phyloP scores from a whole-genome alignment of 2,797 vertebrate species.

The Acipenser ruthenus region DNA sequence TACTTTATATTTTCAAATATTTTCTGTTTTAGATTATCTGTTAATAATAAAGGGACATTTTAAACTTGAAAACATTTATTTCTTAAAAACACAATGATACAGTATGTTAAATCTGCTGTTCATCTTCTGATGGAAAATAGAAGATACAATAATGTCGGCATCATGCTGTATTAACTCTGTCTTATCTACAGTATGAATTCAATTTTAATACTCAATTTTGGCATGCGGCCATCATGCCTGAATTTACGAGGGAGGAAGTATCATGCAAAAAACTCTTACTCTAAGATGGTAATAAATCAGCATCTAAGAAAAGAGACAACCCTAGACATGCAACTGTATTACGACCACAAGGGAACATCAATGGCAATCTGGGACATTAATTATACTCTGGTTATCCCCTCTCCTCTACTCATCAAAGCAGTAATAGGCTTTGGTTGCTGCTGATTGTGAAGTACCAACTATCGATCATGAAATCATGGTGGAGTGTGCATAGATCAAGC shows the following conservation, averaged over 20 bases:
- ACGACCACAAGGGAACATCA: background rate
- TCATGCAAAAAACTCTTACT: constrained; percentile 12
- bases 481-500: background rate
- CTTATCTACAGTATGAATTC: background rate
- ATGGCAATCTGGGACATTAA: constrained; percentile 1
- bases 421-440: background rate
- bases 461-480: background rate
- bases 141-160: no score
- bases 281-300: constrained; percentile 19
- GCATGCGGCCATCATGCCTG: constrained; percentile 24
- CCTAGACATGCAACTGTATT: constrained; percentile 3
- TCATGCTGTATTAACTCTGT: no score
- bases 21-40: no score
- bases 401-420: background rate
- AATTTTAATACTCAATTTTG: background rate
- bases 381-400: constrained; percentile 10
- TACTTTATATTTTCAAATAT: no score
- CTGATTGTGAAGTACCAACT: background rate
- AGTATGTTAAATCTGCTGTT: no score
- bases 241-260: constrained; percentile 6
- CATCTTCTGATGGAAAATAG: no score
- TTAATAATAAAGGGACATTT: no score
- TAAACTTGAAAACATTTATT: no score
- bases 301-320: constrained; percentile 6
- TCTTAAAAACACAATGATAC: no score